phyloP scores from a whole-genome alignment of 2,888 invertebrate species.

The Drosophila kokeensis region DNA sequence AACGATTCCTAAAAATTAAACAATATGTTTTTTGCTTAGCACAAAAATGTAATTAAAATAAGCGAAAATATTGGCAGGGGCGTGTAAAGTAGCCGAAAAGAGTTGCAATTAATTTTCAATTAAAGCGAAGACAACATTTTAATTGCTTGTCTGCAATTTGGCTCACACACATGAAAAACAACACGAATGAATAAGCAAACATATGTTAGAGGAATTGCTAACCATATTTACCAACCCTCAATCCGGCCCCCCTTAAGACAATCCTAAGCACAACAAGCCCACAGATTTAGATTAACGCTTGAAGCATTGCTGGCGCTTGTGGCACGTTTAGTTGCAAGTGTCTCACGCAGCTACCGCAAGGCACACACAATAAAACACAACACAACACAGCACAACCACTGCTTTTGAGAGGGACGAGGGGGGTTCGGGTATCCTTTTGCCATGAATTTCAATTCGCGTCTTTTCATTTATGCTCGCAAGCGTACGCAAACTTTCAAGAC shows the following conservation, averaged over 20 bases:
- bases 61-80: background rate
- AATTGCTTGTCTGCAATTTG: constrained; percentile 79
- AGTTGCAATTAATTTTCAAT: constrained; percentile 82
- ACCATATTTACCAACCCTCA: constrained; percentile 46
- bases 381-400: constrained; percentile 1
- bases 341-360: constrained; percentile 14
- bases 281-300: constrained; percentile 62
- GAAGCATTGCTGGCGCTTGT: constrained; percentile 49
- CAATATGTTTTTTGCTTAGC: background rate
- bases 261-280: constrained; percentile 2
- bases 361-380: constrained; percentile 51
- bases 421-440: constrained; percentile 3
- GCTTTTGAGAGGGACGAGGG: background rate
- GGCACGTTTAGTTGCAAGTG: constrained; percentile 53
- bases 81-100: constrained; percentile 6
- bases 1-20: background rate
- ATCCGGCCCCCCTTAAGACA: background rate
- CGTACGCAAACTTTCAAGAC: constrained; percentile 77
- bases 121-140: constrained; percentile 74
- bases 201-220: constrained; percentile 59
- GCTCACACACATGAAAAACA: constrained; percentile 17
- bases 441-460: constrained; percentile 77
- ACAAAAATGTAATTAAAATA: background rate
- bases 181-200: constrained; percentile 69
- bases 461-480: constrained; percentile 77